Evolutionary conservation across 2,888 invertebrate genomes (phyloP).

Genomic region (Emmelina monodactyla): DNA sequence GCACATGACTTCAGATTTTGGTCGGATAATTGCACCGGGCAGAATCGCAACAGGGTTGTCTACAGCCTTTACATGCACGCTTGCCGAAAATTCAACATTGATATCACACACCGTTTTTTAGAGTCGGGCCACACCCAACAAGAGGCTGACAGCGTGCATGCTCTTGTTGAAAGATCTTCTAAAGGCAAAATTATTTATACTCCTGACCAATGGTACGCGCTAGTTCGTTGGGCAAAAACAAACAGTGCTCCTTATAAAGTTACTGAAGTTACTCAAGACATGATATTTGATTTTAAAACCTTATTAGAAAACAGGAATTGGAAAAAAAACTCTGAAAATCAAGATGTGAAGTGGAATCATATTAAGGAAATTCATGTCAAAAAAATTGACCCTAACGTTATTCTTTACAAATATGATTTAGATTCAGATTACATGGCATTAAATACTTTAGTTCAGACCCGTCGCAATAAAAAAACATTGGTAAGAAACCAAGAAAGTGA

Average conservation of each 20-base stretch:
- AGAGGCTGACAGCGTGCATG: slow-evolving; percentile 8
- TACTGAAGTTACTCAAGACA: slow-evolving; percentile 7
- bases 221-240: slow-evolving; percentile 6
- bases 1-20: slow-evolving; percentile 6
- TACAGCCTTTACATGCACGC: slow-evolving; percentile 9
- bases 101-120: slow-evolving; percentile 7
- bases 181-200: slow-evolving; percentile 6
- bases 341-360: slow-evolving; percentile 1
- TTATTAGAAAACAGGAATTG: not conserved
- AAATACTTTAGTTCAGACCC: too few relatives aligned
- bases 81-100: not conserved
- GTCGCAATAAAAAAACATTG: too few relatives aligned
- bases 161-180: slow-evolving; percentile 7
- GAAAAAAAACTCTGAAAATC: not conserved
- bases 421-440: not conserved
- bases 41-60: slow-evolving; percentile 14
- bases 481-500: too few relatives aligned
- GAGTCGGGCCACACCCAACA: slow-evolving; percentile 12
- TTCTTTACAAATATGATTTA: not conserved
- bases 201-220: slow-evolving; percentile 6
- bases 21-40: slow-evolving; percentile 14
- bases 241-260: slow-evolving; percentile 4
- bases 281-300: slow-evolving; percentile 7
- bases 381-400: not conserved
- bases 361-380: not conserved